Conservation (phyloP, 2,888 invertebrate species). For the Drosophila borealis region DNA sequence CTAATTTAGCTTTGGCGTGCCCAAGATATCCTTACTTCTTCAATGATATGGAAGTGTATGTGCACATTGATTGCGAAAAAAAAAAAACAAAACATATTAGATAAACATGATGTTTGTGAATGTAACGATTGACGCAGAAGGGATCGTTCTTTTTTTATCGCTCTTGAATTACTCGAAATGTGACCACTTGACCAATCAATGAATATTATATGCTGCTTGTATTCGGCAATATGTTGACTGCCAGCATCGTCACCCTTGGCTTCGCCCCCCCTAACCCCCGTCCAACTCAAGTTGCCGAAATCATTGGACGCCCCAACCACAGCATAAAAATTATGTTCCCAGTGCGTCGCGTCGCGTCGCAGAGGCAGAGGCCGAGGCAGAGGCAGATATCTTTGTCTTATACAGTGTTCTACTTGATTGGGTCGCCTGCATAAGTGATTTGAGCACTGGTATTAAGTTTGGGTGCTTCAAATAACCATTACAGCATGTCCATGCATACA, state of each 20-base stretch:
- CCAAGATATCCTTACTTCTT: too few relatives aligned
- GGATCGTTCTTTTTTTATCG: slow-evolving; percentile 35
- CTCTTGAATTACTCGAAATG: slow-evolving; percentile 62
- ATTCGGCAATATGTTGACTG: slow-evolving; percentile 35
- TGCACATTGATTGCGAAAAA: not conserved
- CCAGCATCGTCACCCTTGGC: slow-evolving; percentile 1
- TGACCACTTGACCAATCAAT: slow-evolving; percentile 72
- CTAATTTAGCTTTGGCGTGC: too few relatives aligned
- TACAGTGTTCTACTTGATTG: slow-evolving; percentile 18
- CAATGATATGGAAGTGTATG: too few relatives aligned
- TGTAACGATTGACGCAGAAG: slow-evolving; percentile 4
- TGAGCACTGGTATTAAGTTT: slow-evolving; percentile 20
- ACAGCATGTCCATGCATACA: too few relatives aligned
- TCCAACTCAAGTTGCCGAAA: not conserved
- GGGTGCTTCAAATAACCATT: slow-evolving; percentile 2
- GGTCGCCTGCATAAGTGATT: slow-evolving; percentile 29
- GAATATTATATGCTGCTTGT: slow-evolving; percentile 62
- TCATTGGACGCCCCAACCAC: slow-evolving; percentile 12
- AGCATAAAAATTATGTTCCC: slow-evolving; percentile 45
- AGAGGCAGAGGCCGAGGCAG: not conserved
- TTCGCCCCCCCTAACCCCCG: not conserved
- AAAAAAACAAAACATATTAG: too few relatives aligned
- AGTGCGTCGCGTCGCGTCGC: slow-evolving; percentile 27
- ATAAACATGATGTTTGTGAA: not conserved
- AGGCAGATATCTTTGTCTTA: slow-evolving; percentile 14